Conservation (phyloP, 2,888 invertebrate species). For the Caenorhabditis becei region DNA sequence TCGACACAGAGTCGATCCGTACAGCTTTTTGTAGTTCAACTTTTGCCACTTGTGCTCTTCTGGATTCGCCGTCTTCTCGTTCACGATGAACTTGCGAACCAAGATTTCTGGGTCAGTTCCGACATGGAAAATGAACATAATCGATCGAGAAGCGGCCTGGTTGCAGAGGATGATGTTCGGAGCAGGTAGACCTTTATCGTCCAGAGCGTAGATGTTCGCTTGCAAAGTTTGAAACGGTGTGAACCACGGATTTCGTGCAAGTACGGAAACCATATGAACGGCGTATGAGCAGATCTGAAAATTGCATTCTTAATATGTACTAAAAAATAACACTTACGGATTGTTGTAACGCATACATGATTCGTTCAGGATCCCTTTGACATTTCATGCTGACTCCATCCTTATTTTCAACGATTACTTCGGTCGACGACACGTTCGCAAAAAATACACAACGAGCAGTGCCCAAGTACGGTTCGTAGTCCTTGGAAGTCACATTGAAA, state of each 20-base stretch:
- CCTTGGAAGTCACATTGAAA: conserved; percentile 64
- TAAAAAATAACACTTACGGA: conserved; percentile 41
- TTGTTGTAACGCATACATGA: conserved; percentile 62
- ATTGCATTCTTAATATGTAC: neutral
- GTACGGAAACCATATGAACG: conserved; percentile 24
- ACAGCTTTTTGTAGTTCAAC: conserved; percentile 70
- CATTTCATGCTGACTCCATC: conserved; percentile 74
- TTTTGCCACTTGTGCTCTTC: conserved; percentile 53
- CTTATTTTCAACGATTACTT: conserved; percentile 67
- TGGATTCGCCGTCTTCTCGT: conserved; percentile 26
- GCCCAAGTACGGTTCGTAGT: conserved; percentile 71
- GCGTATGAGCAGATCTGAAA: conserved; percentile 58
- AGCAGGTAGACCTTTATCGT: conserved; percentile 68
- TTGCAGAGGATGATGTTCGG: conserved; percentile 76
- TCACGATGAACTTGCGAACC: conserved; percentile 55
- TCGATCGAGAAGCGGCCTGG: conserved; percentile 65
- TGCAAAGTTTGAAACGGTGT: conserved; percentile 67
- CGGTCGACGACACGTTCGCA: conserved; percentile 62
- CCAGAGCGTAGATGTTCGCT: conserved; percentile 74
- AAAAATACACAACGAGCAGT: conserved; percentile 66
- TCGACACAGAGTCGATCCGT: conserved; percentile 73
- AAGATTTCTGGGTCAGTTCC: conserved; percentile 57
- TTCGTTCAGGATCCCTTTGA: conserved; percentile 62
- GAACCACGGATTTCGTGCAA: conserved; percentile 54
- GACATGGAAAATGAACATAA: conserved; percentile 72